Evolutionary conservation across 2,113 vertebrate genomes (phyloP), one percentile per base, ranked within the genome.

Genomic region (Ammodytes marinus): DNA sequence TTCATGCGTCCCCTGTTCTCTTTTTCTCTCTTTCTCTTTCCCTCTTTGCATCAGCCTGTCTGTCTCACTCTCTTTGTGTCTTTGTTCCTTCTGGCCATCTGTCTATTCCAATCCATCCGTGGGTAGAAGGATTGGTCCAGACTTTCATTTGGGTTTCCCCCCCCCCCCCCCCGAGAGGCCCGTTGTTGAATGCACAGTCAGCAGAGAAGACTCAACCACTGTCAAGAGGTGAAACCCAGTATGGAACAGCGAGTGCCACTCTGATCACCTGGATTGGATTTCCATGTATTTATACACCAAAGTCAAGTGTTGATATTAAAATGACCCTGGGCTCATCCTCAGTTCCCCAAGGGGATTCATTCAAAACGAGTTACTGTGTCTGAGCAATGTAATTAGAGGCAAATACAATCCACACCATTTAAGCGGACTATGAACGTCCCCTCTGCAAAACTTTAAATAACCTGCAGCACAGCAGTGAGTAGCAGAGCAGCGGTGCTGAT

Each of bases 261-360:
- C 74, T 46, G 17, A 66, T 67, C 39, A 8, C n/a, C 12, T 53
- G 64, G 65, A 69, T 81, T 82, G 79, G 71, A 66, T 86, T 86
- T 87, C 77, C 74, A 75, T 54, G 73, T 79, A 72, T 90, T 83
- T 77, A 77, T 80, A 73, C 47, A 52, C 43, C 77, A 77, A 73
- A 78, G 81, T 89, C 88, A 67, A 11, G 27, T 2, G 6, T 43
- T 17, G 67, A 74, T 58, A 89, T 83, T 47, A 73, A 85, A 91
- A 73, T 77, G 77, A 82, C 88, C 72, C 82, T 37, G 69, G 9
- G 37, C 66, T 82, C 57, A 60, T 68, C 59, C 17, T n/a, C 49
- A 5, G 4, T 55, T 49, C n/a, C 58, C 65, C 11, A n/a, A 27
- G n/a, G n/a, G 54, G 45, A 66, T 76, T 79, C 71, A 47, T 72